Percentiles rank a stretch among this genome's conserved stretches.
Evolutionary conservation across 2,888 invertebrate genomes (phyloP).

Genomic region (Cheilosia variabilis): DNA sequence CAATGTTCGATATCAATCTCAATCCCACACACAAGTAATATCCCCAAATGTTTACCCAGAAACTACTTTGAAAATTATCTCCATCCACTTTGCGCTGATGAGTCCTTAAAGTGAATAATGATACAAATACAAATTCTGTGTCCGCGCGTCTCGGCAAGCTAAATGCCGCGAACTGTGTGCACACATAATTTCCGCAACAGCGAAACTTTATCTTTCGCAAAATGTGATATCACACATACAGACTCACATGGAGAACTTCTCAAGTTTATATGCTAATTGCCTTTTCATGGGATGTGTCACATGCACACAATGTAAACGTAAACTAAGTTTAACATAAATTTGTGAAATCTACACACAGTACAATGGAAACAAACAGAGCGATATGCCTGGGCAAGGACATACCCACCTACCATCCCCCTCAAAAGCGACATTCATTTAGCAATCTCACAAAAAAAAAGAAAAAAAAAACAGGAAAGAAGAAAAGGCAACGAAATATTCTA

Average conservation of each 20-base stretch:
- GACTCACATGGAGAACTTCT: background rate
- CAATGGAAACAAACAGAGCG: constrained; percentile 42
- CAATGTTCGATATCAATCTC: constrained; percentile 67
- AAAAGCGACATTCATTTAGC: constrained; percentile 32
- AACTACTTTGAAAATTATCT: constrained; percentile 65
- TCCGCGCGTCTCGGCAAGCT: constrained; percentile 12
- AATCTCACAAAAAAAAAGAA: constrained; percentile 20
- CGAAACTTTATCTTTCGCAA: constrained; percentile 60
- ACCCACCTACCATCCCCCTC: background rate
- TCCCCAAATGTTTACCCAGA: constrained; percentile 43
- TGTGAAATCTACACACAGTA: constrained; percentile 59
- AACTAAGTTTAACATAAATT: constrained; percentile 67
- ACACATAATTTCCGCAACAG: constrained; percentile 59
- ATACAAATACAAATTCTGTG: constrained; percentile 57
- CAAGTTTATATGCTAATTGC: constrained; percentile 70
- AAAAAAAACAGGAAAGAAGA: constrained; percentile 1
- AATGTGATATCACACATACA: constrained; percentile 24
- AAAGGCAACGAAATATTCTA: constrained; percentile 17
- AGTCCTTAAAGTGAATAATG: constrained; percentile 66
- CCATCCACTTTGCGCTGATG: constrained; percentile 36
- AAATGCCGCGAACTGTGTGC: constrained; percentile 39
- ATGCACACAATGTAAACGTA: constrained; percentile 47
- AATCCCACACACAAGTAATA: constrained; percentile 36
- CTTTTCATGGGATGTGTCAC: constrained; percentile 62
- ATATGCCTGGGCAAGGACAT: background rate